A percentile compares a stretch with the other conserved stretches of the same genome.
Conservation (phyloP, 1,140 invertebrate species). For the Caenorhabditis briggsae region DNA sequence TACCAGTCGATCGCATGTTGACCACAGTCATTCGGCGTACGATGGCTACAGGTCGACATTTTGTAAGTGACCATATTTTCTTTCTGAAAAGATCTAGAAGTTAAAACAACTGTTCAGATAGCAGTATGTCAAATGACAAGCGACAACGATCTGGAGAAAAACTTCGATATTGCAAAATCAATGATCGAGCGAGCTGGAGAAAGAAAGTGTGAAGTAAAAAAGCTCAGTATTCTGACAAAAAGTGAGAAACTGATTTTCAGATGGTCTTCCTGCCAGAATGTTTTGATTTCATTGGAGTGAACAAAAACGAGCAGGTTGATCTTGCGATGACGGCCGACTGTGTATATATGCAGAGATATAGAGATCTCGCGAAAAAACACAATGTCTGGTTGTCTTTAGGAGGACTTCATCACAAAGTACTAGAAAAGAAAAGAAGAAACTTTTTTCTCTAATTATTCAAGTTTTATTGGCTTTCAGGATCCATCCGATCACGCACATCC, state of each 20-base stretch:
- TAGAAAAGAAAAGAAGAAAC: constrained; percentile 48
- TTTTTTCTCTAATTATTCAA: neutral
- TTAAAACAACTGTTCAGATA: constrained; percentile 65
- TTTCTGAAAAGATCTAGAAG: neutral
- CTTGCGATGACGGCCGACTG: constrained; percentile 84
- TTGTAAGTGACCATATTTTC: neutral
- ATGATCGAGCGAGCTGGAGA: constrained; percentile 72
- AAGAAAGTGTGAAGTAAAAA: constrained; percentile 70
- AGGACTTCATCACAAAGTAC: constrained; percentile 88
- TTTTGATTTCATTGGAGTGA: constrained; percentile 89
- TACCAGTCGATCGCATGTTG: constrained; percentile 5
- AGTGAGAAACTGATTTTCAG: constrained; percentile 79
- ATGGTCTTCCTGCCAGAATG: constrained; percentile 95
- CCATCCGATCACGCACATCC: constrained; percentile 79
- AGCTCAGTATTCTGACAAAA: neutral
- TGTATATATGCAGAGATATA: constrained; percentile 76
- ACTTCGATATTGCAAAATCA: constrained; percentile 67
- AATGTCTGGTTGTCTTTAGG: constrained; percentile 93
- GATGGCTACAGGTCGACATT: constrained; percentile 22
- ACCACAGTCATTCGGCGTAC: neutral
- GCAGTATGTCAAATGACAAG: constrained; percentile 76
- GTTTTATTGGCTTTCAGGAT: neutral
- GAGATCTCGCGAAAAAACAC: constrained; percentile 83
- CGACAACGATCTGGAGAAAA: constrained; percentile 71
- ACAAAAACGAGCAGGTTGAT: constrained; percentile 83